A percentile compares a stretch with the other conserved stretches of the same genome.
phyloP scores from a whole-genome alignment of 2,888 invertebrate genomes.

The Apodemia duryi region DNA sequence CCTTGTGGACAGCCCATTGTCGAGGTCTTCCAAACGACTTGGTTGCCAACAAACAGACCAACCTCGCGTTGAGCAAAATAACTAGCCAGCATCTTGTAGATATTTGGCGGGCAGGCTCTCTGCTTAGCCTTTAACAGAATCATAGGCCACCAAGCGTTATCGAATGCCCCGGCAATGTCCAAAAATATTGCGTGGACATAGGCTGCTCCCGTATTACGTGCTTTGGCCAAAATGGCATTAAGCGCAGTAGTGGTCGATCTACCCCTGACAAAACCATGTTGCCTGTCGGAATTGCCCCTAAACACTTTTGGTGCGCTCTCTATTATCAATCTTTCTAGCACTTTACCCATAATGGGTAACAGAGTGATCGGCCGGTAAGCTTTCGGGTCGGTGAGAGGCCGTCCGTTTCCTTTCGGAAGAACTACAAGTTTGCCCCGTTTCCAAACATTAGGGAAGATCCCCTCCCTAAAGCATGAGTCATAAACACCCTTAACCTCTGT shows the following conservation, averaged over 20 bases:
- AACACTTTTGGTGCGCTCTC: conserved; percentile 27
- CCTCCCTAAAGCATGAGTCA: conserved; percentile 31
- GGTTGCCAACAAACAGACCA: no score
- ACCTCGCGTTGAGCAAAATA: no score
- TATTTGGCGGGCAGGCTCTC: no score
- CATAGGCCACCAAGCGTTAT: no score
- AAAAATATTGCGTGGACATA: no score
- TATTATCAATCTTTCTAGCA: conserved; percentile 36
- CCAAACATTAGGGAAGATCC: conserved; percentile 25
- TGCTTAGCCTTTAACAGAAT: no score
- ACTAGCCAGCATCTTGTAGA: no score
- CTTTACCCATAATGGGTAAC: conserved; percentile 37
- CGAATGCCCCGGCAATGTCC: no score
- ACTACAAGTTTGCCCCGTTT: conserved; percentile 7
- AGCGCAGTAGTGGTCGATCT: conserved; percentile 16
- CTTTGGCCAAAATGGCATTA: no score
- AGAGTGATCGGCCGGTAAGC: conserved; percentile 33
- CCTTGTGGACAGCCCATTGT: no score
- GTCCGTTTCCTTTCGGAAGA: conserved; percentile 27
- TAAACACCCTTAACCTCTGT: conserved; percentile 25
- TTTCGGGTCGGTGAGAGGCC: conserved; percentile 27
- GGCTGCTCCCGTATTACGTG: no score
- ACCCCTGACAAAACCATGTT: conserved; percentile 40
- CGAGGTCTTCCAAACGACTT: no score
- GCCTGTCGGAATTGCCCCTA: conserved; percentile 26